Percentiles rank a stretch among this genome's conserved stretches.
These are phyloP conservation scores for Asteroscopus sphinx DNA, from an alignment of 2,888 invertebrate genomes.

Conservation along the genomic window DNA sequence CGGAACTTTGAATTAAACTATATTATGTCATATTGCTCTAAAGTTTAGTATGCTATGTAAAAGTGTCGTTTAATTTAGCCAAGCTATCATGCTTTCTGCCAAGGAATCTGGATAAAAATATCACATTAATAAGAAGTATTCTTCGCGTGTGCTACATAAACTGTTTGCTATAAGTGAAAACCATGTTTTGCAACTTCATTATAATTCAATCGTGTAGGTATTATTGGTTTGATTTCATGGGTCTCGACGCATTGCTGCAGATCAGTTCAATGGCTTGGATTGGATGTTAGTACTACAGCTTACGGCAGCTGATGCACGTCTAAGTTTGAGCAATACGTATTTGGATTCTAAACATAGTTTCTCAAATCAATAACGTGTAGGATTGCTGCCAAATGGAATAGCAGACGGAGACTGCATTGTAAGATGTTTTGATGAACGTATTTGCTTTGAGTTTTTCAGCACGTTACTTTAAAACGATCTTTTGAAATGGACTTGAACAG, in stretches of 20 bases:
- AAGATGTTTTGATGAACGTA: conserved; percentile 3
- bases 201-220: background rate
- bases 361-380: conserved; percentile 26
- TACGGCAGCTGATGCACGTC: conserved; percentile 26
- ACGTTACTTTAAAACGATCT: background rate
- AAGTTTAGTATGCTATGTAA: too few relatives aligned
- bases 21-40: too few relatives aligned
- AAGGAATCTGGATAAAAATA: too few relatives aligned
- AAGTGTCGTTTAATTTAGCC: too few relatives aligned
- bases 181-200: too few relatives aligned
- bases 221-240: background rate
- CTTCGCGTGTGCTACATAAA: too few relatives aligned
- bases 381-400: conserved; percentile 36
- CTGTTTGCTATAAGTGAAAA: too few relatives aligned
- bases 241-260: conserved; percentile 8
- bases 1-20: too few relatives aligned
- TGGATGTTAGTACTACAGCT: conserved; percentile 7
- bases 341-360: conserved; percentile 27
- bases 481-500: too few relatives aligned
- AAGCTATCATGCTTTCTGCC: too few relatives aligned
- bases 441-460: background rate
- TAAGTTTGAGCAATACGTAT: conserved; percentile 33
- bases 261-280: conserved; percentile 17
- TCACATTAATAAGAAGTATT: too few relatives aligned
- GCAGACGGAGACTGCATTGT: conserved; percentile 4